These are phyloP conservation scores for Phycodurus eques DNA, from an alignment of 2,113 vertebrate species.

Conservation along the genomic window DNA sequence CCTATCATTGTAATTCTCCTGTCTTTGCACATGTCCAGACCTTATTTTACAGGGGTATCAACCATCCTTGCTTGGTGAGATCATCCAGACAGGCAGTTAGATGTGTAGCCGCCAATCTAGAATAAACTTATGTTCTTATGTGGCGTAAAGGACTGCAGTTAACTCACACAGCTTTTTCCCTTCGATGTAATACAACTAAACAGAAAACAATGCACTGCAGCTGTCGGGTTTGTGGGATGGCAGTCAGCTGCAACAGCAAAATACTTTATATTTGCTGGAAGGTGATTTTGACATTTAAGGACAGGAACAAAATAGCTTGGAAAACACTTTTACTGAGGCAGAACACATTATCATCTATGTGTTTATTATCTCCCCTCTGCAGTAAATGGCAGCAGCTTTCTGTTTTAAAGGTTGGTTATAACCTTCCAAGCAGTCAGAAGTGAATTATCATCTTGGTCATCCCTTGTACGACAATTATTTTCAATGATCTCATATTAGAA, in stretches of 20 bases:
- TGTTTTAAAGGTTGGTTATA: background rate
- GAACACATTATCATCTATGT: slow-evolving; percentile 15
- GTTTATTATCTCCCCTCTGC: slow-evolving; percentile 12
- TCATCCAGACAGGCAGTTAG: slow-evolving; percentile 25
- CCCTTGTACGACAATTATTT: background rate
- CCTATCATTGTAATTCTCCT: slow-evolving; percentile 6
- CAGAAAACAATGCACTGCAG: slow-evolving; percentile 21
- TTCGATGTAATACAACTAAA: slow-evolving; percentile 14
- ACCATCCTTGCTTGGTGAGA: slow-evolving; percentile 19
- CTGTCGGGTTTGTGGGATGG: slow-evolving; percentile 16
- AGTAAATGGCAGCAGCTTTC: slow-evolving; percentile 8
- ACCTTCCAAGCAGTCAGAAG: background rate
- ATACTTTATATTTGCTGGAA: slow-evolving; percentile 41
- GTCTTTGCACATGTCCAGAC: slow-evolving; percentile 21
- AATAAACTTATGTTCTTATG: slow-evolving; percentile 18
- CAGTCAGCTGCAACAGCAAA: slow-evolving; percentile 43
- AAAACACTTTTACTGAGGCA: slow-evolving; percentile 9
- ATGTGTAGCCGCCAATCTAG: slow-evolving; percentile 28
- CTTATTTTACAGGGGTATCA: slow-evolving; percentile 28
- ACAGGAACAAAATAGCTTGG: slow-evolving; percentile 27
- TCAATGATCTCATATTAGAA: background rate
- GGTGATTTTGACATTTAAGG: slow-evolving; percentile 43
- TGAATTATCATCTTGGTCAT: background rate
- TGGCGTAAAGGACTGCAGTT: slow-evolving; percentile 26
- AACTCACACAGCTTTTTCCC: slow-evolving; percentile 17